Conservation (phyloP, 2,888 invertebrate genomes). For the Meandrusa payeni region DNA sequence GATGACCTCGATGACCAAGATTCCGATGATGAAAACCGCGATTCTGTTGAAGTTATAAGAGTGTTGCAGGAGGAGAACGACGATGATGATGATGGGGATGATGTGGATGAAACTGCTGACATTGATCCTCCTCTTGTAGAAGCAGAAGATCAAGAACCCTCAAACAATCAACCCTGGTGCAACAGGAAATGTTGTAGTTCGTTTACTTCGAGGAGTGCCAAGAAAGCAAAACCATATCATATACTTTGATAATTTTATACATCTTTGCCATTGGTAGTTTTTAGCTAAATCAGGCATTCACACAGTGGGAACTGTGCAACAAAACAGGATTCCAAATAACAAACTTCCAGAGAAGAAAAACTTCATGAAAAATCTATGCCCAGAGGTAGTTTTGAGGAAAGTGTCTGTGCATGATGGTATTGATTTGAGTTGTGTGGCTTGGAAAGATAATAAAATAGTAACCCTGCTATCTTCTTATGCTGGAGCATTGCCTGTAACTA, state of each 20-base stretch:
- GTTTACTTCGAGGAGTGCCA: conserved; percentile 37
- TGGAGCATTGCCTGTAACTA: conserved; percentile 41
- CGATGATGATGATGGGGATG: no score
- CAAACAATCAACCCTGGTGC: no score
- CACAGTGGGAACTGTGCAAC: conserved; percentile 37
- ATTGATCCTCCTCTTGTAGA: no score
- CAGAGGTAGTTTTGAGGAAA: conserved; percentile 44
- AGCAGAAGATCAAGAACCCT: no score
- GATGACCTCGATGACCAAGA: conserved; percentile 37
- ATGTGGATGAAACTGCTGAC: no score
- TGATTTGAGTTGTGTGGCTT: conserved; percentile 37
- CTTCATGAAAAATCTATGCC: conserved; percentile 44
- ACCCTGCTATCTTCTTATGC: conserved; percentile 36
- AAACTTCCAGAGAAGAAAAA: conserved; percentile 36
- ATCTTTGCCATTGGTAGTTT: conserved; percentile 29
- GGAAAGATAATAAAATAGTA: conserved; percentile 45
- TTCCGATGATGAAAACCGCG: conserved; percentile 36
- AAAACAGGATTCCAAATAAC: conserved; percentile 36
- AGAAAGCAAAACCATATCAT: conserved; percentile 36
- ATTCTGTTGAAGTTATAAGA: conserved; percentile 41
- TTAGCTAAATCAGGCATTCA: conserved; percentile 39
- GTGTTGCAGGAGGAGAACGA: conserved; percentile 35
- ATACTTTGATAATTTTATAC: no score
- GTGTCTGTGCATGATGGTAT: conserved; percentile 41
- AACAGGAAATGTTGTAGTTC: conserved; percentile 31